phyloP scores from a whole-genome alignment of 2,113 vertebrate species.

The Cettia cetti region DNA sequence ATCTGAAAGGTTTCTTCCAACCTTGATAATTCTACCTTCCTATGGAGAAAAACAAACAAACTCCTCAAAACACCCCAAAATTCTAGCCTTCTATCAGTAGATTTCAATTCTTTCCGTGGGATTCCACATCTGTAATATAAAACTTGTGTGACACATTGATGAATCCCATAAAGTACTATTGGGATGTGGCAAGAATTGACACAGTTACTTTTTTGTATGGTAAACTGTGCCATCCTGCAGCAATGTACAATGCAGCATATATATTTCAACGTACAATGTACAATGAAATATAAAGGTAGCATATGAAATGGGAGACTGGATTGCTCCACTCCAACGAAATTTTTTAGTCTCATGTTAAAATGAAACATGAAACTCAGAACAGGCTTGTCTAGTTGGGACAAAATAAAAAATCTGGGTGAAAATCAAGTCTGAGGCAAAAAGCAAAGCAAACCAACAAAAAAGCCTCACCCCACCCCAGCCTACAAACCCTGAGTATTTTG shows the following conservation, averaged over 20 bases:
- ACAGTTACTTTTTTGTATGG: background rate
- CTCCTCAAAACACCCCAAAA: background rate
- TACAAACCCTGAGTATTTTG: background rate
- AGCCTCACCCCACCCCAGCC: accelerated
- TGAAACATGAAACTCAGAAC: constrained; percentile 6
- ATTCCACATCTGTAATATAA: background rate
- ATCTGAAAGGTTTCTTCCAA: background rate
- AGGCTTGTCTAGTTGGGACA: background rate
- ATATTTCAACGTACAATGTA: background rate
- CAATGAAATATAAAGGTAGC: background rate
- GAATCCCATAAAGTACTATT: background rate
- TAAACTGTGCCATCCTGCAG: background rate
- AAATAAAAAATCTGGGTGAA: background rate
- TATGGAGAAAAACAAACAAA: background rate
- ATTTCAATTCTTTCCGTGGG: background rate
- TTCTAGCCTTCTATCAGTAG: background rate
- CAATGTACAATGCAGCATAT: background rate
- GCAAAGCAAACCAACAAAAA: background rate
- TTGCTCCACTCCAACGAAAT: background rate
- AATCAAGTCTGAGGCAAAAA: background rate
- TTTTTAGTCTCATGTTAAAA: constrained; percentile 31
- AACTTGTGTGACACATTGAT: background rate
- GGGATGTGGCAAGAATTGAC: background rate
- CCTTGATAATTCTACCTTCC: background rate
- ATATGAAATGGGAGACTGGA: background rate